phyloP scores from a whole-genome alignment of 1,140 invertebrate genomes.

The Teleogryllus occipitalis region DNA sequence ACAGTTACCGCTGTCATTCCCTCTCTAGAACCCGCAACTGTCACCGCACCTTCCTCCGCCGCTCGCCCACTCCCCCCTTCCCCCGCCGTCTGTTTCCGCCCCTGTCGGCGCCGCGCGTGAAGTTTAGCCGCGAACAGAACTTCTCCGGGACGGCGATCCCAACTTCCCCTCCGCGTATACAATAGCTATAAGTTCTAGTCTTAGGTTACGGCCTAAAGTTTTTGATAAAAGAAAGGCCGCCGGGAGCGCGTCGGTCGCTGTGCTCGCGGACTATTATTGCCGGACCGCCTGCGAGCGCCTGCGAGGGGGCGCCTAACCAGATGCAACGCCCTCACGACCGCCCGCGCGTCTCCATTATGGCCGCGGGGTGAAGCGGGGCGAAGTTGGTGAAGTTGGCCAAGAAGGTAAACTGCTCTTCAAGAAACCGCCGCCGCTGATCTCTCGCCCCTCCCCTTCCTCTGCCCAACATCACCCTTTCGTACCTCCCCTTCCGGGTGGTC shows the following conservation, averaged over 20 bases:
- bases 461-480: too few relatives aligned
- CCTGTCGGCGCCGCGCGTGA: not conserved
- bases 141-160: not conserved
- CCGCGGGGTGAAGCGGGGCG: too few relatives aligned
- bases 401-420: too few relatives aligned
- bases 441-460: too few relatives aligned
- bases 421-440: too few relatives aligned
- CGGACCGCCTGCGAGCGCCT: not conserved
- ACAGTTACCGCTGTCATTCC: too few relatives aligned
- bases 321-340: not conserved
- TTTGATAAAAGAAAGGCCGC: not conserved
- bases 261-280: not conserved
- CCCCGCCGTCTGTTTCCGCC: not conserved
- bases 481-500: too few relatives aligned
- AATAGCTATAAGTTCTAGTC: not conserved
- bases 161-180: not conserved
- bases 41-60: not conserved
- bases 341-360: too few relatives aligned
- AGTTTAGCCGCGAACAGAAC: not conserved
- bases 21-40: not conserved
- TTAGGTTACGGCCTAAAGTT: not conserved
- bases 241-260: not conserved
- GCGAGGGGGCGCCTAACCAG: not conserved
- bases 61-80: not conserved
- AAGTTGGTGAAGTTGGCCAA: too few relatives aligned